Percentiles rank a stretch among this genome's conserved stretches.
phyloP scores from a whole-genome alignment of 2,113 vertebrate genomes.

The Carlito syrichta region DNA sequence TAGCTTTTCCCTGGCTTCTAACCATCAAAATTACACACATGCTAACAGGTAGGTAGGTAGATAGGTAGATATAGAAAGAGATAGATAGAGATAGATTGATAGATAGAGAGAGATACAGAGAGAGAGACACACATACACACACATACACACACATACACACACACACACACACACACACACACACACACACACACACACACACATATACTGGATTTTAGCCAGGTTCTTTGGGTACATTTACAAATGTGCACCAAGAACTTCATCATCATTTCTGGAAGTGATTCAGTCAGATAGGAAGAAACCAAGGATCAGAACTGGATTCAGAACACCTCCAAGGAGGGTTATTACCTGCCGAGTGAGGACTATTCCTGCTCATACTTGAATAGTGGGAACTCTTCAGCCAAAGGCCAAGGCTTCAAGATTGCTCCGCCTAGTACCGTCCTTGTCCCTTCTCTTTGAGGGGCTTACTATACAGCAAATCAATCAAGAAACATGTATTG shows the following conservation, averaged over 20 bases:
- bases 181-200: no score
- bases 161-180: no score
- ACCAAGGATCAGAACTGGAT: background rate
- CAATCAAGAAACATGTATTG: background rate
- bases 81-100: background rate
- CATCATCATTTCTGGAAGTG: background rate
- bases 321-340: background rate
- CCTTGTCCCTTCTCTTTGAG: background rate
- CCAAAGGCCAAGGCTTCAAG: background rate
- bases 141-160: no score
- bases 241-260: background rate
- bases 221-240: accelerated
- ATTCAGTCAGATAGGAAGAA: background rate
- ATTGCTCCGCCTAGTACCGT: background rate
- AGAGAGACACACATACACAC: no score
- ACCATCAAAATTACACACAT: background rate
- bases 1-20: background rate
- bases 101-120: background rate
- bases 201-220: background rate
- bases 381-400: background rate
- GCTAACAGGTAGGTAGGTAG: no score
- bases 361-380: background rate
- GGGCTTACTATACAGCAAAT: background rate
- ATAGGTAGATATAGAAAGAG: no score
- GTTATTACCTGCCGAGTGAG: background rate